A percentile compares a stretch with the other conserved stretches of the same genome.
Evolutionary conservation across 2,113 vertebrate species (phyloP).

Genomic region (Pedionomus torquatus): DNA sequence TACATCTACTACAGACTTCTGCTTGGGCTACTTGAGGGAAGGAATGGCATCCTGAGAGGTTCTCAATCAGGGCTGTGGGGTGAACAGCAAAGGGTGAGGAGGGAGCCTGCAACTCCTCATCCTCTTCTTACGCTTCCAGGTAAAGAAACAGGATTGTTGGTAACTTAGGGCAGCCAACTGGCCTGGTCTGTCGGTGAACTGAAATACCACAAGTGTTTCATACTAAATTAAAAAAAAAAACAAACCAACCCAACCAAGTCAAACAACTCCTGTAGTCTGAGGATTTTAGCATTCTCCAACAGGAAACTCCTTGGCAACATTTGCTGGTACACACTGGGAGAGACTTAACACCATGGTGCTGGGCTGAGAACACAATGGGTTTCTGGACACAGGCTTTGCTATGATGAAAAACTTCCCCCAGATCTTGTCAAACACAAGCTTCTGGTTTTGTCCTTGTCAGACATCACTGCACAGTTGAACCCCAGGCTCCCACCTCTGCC

Average conservation of each 20-base stretch:
- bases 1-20: neutral
- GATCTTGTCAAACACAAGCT: neutral
- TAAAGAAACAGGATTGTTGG: neutral
- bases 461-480: accelerated
- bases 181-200: neutral
- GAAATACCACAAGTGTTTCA: neutral
- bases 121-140: neutral
- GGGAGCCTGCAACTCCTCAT: neutral
- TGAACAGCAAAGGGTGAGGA: neutral
- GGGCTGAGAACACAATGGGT: neutral
- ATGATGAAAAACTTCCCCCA: accelerated
- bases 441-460: neutral
- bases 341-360: neutral
- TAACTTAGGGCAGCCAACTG: neutral
- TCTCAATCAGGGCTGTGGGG: neutral
- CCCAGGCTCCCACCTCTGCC: neutral
- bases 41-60: neutral
- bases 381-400: neutral
- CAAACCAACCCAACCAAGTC: neutral
- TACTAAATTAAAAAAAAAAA: neutral
- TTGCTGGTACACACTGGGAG: neutral
- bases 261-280: neutral
- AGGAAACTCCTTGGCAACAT: neutral
- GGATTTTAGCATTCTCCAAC: neutral
- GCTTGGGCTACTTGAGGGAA: neutral